Percentiles rank a stretch among this genome's conserved stretches.
phyloP scores from a whole-genome alignment of 2,888 invertebrate genomes.

The Hedychridium roseum region DNA sequence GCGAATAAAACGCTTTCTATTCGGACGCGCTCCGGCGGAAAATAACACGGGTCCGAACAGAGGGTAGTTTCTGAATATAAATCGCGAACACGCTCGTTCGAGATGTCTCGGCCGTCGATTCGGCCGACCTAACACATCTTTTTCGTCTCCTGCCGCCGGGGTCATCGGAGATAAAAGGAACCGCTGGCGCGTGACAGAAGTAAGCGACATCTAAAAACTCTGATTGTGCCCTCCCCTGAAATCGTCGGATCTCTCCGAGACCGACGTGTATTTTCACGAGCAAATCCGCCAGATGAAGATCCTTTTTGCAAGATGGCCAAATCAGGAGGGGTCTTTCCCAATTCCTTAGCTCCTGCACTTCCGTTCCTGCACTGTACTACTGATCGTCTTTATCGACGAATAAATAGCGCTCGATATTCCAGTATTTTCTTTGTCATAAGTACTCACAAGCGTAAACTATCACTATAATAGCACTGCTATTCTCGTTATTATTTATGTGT shows the following conservation, averaged over 20 bases:
- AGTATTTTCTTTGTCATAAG: no score
- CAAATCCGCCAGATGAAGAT: no score
- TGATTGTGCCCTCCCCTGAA: constrained; percentile 38
- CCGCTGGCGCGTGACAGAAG: constrained; percentile 43
- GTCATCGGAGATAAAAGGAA: constrained; percentile 46
- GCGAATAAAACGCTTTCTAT: constrained; percentile 47
- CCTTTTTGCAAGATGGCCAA: no score
- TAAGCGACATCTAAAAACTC: constrained; percentile 48
- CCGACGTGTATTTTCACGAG: no score
- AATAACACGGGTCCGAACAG: constrained; percentile 39
- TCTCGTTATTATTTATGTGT: no score
- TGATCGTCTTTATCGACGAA: no score
- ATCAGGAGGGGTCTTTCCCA: no score
- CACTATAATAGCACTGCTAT: no score
- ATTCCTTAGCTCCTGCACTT: no score
- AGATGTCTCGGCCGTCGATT: constrained; percentile 23
- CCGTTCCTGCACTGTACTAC: no score
- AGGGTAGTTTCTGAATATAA: constrained; percentile 47
- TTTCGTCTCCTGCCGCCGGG: constrained; percentile 19
- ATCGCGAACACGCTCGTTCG: constrained; percentile 38
- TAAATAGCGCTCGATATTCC: no score
- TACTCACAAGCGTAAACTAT: no score
- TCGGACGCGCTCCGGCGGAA: constrained; percentile 45
- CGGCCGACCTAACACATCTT: constrained; percentile 27
- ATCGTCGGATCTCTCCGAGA: constrained; percentile 16